These are phyloP conservation scores for Cyclophora punctaria DNA, from an alignment of 2,888 invertebrate genomes.

Conservation along the genomic window DNA sequence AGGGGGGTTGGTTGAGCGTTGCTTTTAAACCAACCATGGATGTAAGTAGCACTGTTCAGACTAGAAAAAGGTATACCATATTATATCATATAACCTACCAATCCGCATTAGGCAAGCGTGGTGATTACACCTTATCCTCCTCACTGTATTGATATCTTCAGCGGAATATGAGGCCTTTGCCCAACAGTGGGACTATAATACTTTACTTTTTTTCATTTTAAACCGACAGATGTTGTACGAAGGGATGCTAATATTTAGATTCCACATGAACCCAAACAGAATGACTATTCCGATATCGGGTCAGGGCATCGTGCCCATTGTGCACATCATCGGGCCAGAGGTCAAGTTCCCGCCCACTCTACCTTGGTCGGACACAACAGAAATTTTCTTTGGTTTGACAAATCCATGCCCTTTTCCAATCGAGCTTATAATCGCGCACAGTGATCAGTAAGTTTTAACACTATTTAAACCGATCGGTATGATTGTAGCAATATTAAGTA, in stretches of 20 bases:
- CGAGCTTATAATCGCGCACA: conserved; percentile 80
- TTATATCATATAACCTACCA: too few species aligned
- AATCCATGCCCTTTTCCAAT: conserved; percentile 80
- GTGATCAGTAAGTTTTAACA: conserved; percentile 71
- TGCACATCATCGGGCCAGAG: conserved; percentile 63
- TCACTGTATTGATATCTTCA: too few species aligned
- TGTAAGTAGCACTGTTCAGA: conserved; percentile 25
- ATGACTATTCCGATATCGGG: conserved; percentile 67
- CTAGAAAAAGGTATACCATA: not conserved
- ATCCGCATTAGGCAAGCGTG: too few species aligned
- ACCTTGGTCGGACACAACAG: conserved; percentile 76
- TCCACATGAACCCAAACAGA: conserved; percentile 69
- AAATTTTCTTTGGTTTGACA: conserved; percentile 74
- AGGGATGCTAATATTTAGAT: conserved; percentile 53
- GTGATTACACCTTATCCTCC: too few species aligned
- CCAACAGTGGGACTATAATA: too few species aligned
- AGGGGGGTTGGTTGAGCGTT: conserved; percentile 67
- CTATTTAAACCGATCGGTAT: too few species aligned
- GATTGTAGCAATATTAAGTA: too few species aligned
- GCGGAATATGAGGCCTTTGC: too few species aligned
- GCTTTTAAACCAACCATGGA: conserved; percentile 74
- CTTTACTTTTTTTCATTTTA: not conserved
- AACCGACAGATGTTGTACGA: conserved; percentile 52
- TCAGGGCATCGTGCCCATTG: conserved; percentile 67
- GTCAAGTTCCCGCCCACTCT: conserved; percentile 77